Conservation (phyloP, 1,140 invertebrate genomes). For the Diuraphis noxia region DNA sequence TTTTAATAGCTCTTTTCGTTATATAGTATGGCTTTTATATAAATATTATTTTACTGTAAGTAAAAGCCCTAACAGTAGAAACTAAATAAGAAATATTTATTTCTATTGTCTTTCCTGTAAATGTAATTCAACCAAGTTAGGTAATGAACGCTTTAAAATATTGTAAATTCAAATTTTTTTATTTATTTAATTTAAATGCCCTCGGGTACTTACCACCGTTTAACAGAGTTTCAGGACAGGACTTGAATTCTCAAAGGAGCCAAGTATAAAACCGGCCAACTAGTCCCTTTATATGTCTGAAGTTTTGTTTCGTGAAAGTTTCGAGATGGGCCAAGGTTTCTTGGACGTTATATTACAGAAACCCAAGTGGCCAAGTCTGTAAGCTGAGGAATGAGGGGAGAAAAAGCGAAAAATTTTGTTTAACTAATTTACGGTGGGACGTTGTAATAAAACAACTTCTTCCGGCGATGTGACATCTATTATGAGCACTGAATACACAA, state of each 20-base stretch:
- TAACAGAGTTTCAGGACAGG: constrained; percentile 8
- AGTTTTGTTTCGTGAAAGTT: constrained; percentile 45
- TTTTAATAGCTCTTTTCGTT: too few relatives aligned
- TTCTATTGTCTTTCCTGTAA: background rate
- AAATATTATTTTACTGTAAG: background rate
- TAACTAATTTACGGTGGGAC: constrained; percentile 41
- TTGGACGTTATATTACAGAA: constrained; percentile 47
- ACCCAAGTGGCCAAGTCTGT: constrained; percentile 42
- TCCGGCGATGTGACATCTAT: constrained; percentile 49
- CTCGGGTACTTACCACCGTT: background rate
- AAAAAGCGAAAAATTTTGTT: constrained; percentile 34
- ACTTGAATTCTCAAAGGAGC: constrained; percentile 46
- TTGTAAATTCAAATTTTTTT: constrained; percentile 19
- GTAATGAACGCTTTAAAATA: constrained; percentile 15
- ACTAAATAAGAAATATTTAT: background rate
- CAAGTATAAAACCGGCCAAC: constrained; percentile 22
- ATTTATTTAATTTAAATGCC: background rate
- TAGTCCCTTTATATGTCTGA: constrained; percentile 43
- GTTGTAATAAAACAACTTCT: constrained; percentile 44
- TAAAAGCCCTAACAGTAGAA: background rate
- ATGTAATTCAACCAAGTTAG: background rate
- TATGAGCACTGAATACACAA: constrained; percentile 44
- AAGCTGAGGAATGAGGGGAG: background rate
- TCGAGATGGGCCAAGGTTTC: constrained; percentile 26
- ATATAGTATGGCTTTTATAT: background rate